Evolutionary conservation across 2,113 vertebrate genomes (phyloP).

Genomic region (Lepisosteus osseus): DNA sequence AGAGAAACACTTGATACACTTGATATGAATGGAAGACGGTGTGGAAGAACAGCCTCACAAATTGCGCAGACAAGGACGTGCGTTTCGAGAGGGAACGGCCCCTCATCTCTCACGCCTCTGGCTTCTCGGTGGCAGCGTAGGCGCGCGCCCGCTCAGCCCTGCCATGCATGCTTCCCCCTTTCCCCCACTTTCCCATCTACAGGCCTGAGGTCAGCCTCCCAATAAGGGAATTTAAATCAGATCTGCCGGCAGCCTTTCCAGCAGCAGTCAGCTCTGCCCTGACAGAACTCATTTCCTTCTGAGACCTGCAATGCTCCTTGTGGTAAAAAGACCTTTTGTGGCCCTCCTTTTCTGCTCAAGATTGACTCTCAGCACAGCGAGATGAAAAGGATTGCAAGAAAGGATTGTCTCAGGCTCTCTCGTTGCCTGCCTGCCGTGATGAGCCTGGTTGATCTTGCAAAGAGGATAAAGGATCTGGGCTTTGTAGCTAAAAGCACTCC

Average conservation of each 20-base stretch:
- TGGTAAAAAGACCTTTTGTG: conserved; percentile 45
- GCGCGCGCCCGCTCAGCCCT: not conserved
- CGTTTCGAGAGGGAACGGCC: not conserved
- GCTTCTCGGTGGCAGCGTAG: not conserved
- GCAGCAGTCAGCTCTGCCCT: conserved; percentile 35
- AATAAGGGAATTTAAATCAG: not conserved
- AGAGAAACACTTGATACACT: too few species aligned
- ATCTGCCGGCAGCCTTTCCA: conserved; percentile 19
- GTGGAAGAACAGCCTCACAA: too few species aligned
- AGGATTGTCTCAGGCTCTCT: not conserved
- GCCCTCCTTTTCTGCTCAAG: conserved; percentile 38
- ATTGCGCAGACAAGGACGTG: too few species aligned
- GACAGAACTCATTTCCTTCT: conserved; percentile 40
- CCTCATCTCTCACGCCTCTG: not conserved
- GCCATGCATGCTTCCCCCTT: not conserved
- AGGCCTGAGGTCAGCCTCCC: not conserved
- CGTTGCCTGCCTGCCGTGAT: not conserved
- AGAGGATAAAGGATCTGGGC: too few species aligned
- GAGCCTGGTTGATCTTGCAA: not conserved
- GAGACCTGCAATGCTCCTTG: conserved; percentile 40
- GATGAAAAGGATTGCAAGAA: conserved; percentile 37
- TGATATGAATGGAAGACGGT: too few species aligned
- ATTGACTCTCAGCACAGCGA: conserved; percentile 40
- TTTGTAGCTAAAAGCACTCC: too few species aligned
- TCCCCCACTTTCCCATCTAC: not conserved